phyloP scores from a whole-genome alignment of 2,888 invertebrate species.

The Xylocampa areola region DNA sequence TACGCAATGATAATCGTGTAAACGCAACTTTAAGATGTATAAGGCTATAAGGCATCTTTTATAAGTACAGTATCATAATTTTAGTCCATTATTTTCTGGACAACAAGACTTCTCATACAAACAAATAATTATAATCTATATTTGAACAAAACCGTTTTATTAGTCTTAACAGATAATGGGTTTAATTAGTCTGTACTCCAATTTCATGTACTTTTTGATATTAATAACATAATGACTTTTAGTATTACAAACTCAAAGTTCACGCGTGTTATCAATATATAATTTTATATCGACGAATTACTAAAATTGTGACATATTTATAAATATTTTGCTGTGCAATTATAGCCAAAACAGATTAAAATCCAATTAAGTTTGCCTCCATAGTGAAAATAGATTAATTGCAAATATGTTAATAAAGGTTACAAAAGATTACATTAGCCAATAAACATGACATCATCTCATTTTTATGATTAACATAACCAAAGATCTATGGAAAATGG shows the following conservation, averaged over 20 bases:
- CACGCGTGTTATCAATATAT: slow-evolving; percentile 30
- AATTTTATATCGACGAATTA: slow-evolving; percentile 1
- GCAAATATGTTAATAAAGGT: too few relatives aligned
- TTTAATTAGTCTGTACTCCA: slow-evolving; percentile 12
- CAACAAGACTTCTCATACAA: too few relatives aligned
- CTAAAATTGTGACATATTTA: slow-evolving; percentile 1
- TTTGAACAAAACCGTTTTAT: slow-evolving; percentile 10
- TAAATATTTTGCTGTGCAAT: slow-evolving; percentile 6
- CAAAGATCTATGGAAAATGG: too few relatives aligned
- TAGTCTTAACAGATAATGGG: slow-evolving; percentile 8
- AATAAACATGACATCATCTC: too few relatives aligned
- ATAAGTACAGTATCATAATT: background rate
- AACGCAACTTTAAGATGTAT: slow-evolving; percentile 4
- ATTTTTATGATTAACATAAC: too few relatives aligned
- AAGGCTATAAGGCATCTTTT: slow-evolving; percentile 7
- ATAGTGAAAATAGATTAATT: background rate
- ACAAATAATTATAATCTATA: too few relatives aligned
- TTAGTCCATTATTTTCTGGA: too few relatives aligned
- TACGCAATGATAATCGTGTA: too few relatives aligned
- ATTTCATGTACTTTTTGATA: background rate
- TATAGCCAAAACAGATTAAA: slow-evolving; percentile 11
- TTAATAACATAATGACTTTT: background rate
- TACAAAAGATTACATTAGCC: too few relatives aligned
- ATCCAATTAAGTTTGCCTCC: background rate
- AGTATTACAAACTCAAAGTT: too few relatives aligned